Percentiles rank a stretch among this genome's conserved stretches.
Evolutionary conservation across 2,797 vertebrate species (phyloP).

Genomic region (Kryptolebias ocellatus): DNA sequence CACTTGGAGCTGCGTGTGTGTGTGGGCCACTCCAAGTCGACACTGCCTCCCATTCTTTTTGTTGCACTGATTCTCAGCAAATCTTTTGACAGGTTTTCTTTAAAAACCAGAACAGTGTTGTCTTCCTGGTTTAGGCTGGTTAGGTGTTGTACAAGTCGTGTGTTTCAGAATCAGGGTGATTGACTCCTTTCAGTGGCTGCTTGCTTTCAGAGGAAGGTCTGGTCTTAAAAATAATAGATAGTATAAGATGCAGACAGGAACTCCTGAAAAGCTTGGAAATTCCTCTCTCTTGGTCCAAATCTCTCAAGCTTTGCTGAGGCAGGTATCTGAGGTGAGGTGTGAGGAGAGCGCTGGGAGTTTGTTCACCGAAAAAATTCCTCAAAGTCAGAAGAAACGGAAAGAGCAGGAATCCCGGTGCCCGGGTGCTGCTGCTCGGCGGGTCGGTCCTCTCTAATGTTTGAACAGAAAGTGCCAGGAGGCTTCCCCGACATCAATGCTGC

Average conservation of each 20-base stretch:
- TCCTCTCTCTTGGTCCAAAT: slow-evolving; percentile 45
- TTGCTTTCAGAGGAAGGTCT: not conserved
- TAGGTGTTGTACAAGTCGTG: not conserved
- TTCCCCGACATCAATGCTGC: slow-evolving; percentile 81
- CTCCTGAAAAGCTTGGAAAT: slow-evolving; percentile 71
- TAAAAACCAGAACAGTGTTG: not conserved
- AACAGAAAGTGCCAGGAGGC: slow-evolving; percentile 80
- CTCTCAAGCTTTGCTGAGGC: slow-evolving; percentile 79
- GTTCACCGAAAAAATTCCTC: slow-evolving; percentile 79
- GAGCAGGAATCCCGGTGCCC: slow-evolving; percentile 75
- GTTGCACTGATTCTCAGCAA: not conserved
- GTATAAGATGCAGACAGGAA: slow-evolving; percentile 25
- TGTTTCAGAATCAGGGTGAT: too few relatives aligned
- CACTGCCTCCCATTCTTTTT: not conserved
- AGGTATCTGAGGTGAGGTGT: slow-evolving; percentile 74
- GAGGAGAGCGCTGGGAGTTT: slow-evolving; percentile 76
- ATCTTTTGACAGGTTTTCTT: not conserved
- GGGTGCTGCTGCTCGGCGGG: slow-evolving; percentile 62
- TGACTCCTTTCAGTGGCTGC: not conserved
- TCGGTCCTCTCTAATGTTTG: slow-evolving; percentile 78
- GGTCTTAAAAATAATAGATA: slow-evolving; percentile 17
- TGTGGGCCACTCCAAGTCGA: too few relatives aligned
- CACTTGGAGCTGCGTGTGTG: not conserved
- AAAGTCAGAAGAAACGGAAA: slow-evolving; percentile 85
- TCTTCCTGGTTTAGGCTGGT: not conserved